A percentile compares a stretch with the other conserved stretches of the same genome.
Evolutionary conservation across 2,888 invertebrate genomes (phyloP).

Genomic region (Drosophila kuntzei): DNA sequence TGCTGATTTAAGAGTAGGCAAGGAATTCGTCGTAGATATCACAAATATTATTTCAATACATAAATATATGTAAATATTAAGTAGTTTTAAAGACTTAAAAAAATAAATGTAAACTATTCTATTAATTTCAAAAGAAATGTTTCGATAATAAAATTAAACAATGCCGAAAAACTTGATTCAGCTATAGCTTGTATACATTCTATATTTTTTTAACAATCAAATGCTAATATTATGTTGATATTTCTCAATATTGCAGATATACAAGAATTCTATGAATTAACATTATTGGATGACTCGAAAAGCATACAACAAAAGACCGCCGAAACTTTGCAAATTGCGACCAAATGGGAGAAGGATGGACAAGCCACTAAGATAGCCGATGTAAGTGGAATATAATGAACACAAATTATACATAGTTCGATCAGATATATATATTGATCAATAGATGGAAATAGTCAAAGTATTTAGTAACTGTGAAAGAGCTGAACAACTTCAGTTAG

Average conservation of each 20-base stretch:
- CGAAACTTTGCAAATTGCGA: conserved; percentile 97
- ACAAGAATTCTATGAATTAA: conserved; percentile 99
- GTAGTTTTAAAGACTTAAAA: background rate
- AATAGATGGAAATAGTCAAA: conserved; percentile 4
- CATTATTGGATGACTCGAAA: conserved; percentile 97
- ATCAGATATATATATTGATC: background rate
- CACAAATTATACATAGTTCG: background rate
- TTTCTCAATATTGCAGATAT: conserved; percentile 91
- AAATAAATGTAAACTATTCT: too few species aligned
- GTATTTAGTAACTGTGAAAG: background rate
- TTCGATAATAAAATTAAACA: background rate
- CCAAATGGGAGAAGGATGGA: conserved; percentile 92
- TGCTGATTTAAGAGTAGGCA: background rate
- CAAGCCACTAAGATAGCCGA: conserved; percentile 85
- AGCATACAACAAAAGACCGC: conserved; percentile 97
- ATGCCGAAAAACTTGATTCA: background rate
- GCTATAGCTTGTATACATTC: background rate
- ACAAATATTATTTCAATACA: background rate
- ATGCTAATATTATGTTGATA: background rate
- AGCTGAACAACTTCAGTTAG: background rate
- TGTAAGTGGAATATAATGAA: conserved; percentile 74
- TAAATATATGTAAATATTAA: background rate
- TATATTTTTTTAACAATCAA: background rate
- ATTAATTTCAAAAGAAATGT: too few species aligned
- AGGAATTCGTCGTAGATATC: background rate